phyloP scores from a whole-genome alignment of 2,888 invertebrate species.

The Candidula unifasciata region DNA sequence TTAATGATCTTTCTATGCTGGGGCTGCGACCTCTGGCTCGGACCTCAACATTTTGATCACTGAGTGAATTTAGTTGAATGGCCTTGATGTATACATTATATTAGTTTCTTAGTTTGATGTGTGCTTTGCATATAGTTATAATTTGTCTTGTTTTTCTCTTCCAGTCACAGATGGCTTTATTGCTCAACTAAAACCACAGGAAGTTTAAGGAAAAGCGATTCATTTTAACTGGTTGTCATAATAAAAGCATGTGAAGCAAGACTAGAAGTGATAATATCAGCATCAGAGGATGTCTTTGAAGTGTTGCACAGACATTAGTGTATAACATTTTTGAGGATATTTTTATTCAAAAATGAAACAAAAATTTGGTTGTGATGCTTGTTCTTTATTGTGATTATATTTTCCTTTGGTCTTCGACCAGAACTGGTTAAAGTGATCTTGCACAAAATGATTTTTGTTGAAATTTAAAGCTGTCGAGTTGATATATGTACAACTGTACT shows the following conservation, averaged over 20 bases:
- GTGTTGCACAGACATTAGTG: neutral
- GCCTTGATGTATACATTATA: too few relatives aligned
- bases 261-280: neutral
- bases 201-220: neutral
- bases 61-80: too few relatives aligned
- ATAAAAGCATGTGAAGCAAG: neutral
- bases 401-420: too few relatives aligned
- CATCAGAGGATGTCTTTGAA: neutral
- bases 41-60: too few relatives aligned
- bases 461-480: neutral
- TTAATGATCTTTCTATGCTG: too few relatives aligned
- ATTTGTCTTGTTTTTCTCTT: neutral
- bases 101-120: too few relatives aligned
- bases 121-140: neutral
- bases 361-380: too few relatives aligned
- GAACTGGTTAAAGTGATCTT: neutral
- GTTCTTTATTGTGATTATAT: too few relatives aligned
- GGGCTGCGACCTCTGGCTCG: too few relatives aligned
- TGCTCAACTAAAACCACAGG: neutral
- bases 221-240: neutral
- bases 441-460: neutral
- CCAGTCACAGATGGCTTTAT: constrained; percentile 1
- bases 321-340: too few relatives aligned
- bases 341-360: too few relatives aligned
- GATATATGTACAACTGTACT: neutral